Evolutionary conservation across 2,113 vertebrate genomes (phyloP).

Genomic region (Sinocyclocheilus grahami): DNA sequence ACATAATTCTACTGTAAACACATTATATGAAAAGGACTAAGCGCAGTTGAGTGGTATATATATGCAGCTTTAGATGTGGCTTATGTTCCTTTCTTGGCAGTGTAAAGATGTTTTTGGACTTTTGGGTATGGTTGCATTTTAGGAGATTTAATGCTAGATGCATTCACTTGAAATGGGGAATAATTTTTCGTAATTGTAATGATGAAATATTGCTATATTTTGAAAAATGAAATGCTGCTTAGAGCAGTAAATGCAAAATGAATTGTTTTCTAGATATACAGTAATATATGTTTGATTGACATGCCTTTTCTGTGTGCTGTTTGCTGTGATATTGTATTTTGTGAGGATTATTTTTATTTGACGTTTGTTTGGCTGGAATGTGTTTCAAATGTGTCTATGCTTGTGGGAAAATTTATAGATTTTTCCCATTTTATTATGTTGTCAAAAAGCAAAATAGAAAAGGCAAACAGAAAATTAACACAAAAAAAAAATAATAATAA

Average conservation of each 20-base stretch:
- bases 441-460: not conserved
- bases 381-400: not conserved
- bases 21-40: not conserved
- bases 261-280: not conserved
- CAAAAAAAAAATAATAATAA: not conserved
- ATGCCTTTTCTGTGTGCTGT: not conserved
- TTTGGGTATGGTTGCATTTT: not conserved
- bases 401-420: not conserved
- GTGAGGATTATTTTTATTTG: constrained; percentile 3
- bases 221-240: not conserved
- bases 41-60: not conserved
- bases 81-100: not conserved
- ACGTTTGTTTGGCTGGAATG: not conserved
- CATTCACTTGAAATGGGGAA: not conserved
- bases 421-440: not conserved
- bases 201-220: not conserved
- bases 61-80: not conserved
- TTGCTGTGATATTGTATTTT: not conserved
- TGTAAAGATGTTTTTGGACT: not conserved
- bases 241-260: not conserved
- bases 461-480: not conserved
- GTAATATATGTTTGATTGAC: not conserved
- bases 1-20: not conserved
- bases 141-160: not conserved
- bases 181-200: too few relatives aligned